Evolutionary conservation across 2,113 vertebrate genomes (phyloP), one percentile per base, ranked within the genome.

Genomic region (Channa maculata): DNA sequence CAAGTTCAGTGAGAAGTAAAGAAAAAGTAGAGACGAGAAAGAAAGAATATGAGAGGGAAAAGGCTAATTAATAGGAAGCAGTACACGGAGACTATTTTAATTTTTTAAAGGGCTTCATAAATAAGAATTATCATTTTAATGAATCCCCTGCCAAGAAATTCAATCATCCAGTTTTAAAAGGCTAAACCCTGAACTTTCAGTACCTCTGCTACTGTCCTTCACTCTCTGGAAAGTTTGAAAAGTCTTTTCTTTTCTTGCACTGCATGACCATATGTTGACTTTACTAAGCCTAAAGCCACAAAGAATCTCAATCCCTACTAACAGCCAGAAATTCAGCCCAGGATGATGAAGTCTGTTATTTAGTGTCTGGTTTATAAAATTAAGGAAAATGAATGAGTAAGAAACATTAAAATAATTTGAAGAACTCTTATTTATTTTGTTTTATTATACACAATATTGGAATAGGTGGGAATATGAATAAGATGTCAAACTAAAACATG

Each of bases 51-150:
- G 77, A 80, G 65, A 66, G 66, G 62, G 74, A 65, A 72, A 90
- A 89, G 90, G 83, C 89, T 92, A 91, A 95, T 95, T 95, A 95
- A 93, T 88, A 85, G 74, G 84, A 92, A 91, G 81, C 66, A 65
- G 75, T 92, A 89, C 83, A 84, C 46, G 62, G 72, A 88, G 73
- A 89, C 83, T 81, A 87, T 93, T 94, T 93, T 75, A 91, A 89
- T 93, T 92, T 92, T 87, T 92, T 84, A 94, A 94, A 93, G 83
- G 85, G 79, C 86, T 91, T 92, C 90, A 93, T 92, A 94, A 94
- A 95, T 94, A 93, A 91, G 86, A 93, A 92, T 92, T 79, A 87
- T 92, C 48, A 88, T 92, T 92, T 94, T 92, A 92, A 93, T 94
- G 87, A 94, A 91, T 91, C 78, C 71, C 55, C 77, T 84, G 87